Evolutionary conservation across 53 echinoderm and acorn worm genomes (phyloP), one percentile per base, ranked within the genome.

Genomic region (Crossaster papposus): DNA sequence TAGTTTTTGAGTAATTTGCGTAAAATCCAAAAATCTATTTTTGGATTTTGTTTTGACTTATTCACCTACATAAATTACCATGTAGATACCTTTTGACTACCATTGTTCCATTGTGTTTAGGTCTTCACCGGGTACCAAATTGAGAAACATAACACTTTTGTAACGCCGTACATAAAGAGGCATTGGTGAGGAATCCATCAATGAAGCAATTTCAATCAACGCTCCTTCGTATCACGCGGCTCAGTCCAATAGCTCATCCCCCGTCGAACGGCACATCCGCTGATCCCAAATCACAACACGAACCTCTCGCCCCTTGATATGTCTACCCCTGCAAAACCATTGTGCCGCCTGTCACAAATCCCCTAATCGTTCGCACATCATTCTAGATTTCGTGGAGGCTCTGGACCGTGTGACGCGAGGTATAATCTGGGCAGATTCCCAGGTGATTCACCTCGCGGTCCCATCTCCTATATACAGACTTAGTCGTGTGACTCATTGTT

Each of bases 221-320:
- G 28, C 24, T 68, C 22, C 14, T 68, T 23, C 22, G 68, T 3
- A n/a, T 68, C 24, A 23, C 10, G 1, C 68, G 28, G 24, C 11
- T 58, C 58, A 15, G 17, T 58, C 7, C 58, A 58, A 58, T 0
- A 20, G 58, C 58, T 58, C 58, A 44, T 58, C 58, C 8, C 53
- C 53, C 1, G 15, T 58, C 44, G 44, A 44, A 62, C 62, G 23
- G 17, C 62, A 3, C 18, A 20, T 20, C 4, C 4, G 17, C 54
- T 85, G 8, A 85, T 85, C 74, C 73, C 72, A 85, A 72, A 85
- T 72, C 72, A 85, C n/a, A 85, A 85, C 54, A 85, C 53, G 35
- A 53, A 31, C 23, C 58, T 17, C 15, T 17, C 15, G 12, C 28
- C 30, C 17, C 72, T 18, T 18, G 10, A n/a, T n/a, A n/a, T 38